Conservation (phyloP, 2,888 invertebrate species). For the Erebia ligea region DNA sequence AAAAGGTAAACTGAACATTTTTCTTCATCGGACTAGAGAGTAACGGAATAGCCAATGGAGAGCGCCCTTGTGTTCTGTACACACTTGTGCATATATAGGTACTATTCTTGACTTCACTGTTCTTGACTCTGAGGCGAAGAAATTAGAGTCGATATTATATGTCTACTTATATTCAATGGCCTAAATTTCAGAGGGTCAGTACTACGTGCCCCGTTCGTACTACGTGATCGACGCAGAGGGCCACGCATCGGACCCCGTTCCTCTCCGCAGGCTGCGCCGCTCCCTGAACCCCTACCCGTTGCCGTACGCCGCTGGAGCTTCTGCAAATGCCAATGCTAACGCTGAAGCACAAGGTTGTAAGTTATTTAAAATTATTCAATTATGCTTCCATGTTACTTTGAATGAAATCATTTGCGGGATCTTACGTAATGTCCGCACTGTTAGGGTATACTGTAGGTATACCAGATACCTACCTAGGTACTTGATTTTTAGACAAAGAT, state of each 20-base stretch:
- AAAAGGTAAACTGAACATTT: too few species aligned
- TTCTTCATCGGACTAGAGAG: too few species aligned
- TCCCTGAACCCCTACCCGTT: constrained; percentile 58
- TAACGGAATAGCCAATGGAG: too few species aligned
- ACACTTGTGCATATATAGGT: too few species aligned
- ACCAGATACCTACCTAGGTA: too few species aligned
- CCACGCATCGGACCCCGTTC: constrained; percentile 77
- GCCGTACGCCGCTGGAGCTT: constrained; percentile 45
- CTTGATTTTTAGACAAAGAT: too few species aligned
- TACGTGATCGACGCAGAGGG: constrained; percentile 83
- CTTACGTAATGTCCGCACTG: not conserved
- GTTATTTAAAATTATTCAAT: constrained; percentile 25
- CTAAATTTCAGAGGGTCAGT: constrained; percentile 76
- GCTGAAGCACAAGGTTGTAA: constrained; percentile 53
- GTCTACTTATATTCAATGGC: not conserved
- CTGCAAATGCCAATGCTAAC: constrained; percentile 51
- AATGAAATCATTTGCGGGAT: not conserved
- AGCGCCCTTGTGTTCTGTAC: too few species aligned
- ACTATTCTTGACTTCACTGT: too few species aligned
- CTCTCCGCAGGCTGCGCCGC: constrained; percentile 71
- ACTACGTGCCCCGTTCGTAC: constrained; percentile 84
- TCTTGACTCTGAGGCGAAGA: too few species aligned
- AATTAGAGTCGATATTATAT: too few species aligned
- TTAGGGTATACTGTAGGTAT: too few species aligned
- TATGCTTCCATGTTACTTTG: constrained; percentile 28